Evolutionary conservation across 2,797 vertebrate genomes (phyloP), one percentile per base, ranked within the genome.

Genomic region (Phataginus tetradactyla): DNA sequence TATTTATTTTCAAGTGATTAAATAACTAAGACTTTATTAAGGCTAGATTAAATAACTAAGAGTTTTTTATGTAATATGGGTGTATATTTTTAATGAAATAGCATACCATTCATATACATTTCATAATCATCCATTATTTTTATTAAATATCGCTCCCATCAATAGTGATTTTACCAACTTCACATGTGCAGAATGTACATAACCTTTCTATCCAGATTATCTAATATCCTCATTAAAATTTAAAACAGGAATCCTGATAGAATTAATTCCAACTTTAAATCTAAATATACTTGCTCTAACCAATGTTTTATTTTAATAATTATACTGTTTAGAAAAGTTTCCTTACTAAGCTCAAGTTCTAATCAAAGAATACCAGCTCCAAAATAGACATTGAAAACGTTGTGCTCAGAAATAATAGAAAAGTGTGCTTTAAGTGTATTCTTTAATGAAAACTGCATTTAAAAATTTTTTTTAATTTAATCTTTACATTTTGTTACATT

Each of bases 21-120:
- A 96, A 84, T 84, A 94, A 93, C 49, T 21, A 77, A 94, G n/a
- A 14, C 61, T 94, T 45, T 45, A 45, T 45, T 45, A 45, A 45
- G 45, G 45, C 45, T 45, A 45, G 29, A 77, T 94, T 95, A 95
- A 96, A 84, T 84, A 94, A 93, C 49, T 21, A 80, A 94, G n/a
- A 92, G 29, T 49, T 72, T 85, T 85, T 85, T 84, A 68, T 37
- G 55, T 64, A 92, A 53, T 80, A 74, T 87, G 42, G 20, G 23
- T 71, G 89, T 61, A 68, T 80, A 75, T 53, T 91, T 95, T 97
- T 96, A 71, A 91, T 96, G 51, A 92, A 94, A 95, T 64, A 87
- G 29, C 80, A 55, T 69, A 64, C 39, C 55, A 89, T 83, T 95
- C 72, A 81, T 45, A 84, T 37, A 49, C 29, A 91, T 90, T 91